Evolutionary conservation across 2,113 vertebrate genomes (phyloP).

Genomic region (Anguilla japonica): DNA sequence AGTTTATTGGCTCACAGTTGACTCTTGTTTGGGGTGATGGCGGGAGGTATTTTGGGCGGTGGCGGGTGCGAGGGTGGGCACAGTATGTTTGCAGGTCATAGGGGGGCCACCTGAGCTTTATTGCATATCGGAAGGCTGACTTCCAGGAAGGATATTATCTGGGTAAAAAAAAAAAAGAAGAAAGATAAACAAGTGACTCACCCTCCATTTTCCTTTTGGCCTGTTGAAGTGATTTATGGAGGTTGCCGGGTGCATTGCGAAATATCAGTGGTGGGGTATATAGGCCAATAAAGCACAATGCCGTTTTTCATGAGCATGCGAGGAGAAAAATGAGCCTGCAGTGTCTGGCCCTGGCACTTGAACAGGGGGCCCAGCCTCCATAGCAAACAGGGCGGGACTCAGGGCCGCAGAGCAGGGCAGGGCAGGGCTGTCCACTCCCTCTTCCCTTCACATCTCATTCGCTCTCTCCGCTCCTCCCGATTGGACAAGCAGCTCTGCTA

Average conservation of each 20-base stretch:
- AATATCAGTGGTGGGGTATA: background rate
- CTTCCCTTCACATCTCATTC: background rate
- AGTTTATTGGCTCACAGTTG: too few relatives aligned
- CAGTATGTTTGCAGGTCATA: too few relatives aligned
- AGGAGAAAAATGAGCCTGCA: background rate
- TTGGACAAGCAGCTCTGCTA: too few relatives aligned
- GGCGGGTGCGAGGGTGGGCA: too few relatives aligned
- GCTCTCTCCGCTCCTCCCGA: too few relatives aligned
- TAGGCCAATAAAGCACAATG: constrained; percentile 11
- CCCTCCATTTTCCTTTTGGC: background rate
- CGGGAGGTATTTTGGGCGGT: too few relatives aligned
- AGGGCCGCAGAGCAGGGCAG: background rate
- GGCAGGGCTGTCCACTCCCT: background rate
- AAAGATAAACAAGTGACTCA: background rate
- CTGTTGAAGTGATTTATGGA: background rate
- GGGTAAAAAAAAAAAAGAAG: background rate
- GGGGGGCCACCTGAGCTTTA: too few relatives aligned
- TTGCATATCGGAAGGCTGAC: too few relatives aligned
- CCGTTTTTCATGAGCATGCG: background rate
- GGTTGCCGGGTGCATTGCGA: background rate
- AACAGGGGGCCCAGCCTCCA: background rate
- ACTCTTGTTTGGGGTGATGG: too few relatives aligned
- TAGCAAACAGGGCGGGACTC: constrained; percentile 4
- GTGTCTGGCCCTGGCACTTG: background rate
- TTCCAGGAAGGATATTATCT: background rate